These are phyloP conservation scores for Diadumene lineata DNA, from an alignment of 92 coral and sea anemone genomes.

Conservation along the genomic window DNA sequence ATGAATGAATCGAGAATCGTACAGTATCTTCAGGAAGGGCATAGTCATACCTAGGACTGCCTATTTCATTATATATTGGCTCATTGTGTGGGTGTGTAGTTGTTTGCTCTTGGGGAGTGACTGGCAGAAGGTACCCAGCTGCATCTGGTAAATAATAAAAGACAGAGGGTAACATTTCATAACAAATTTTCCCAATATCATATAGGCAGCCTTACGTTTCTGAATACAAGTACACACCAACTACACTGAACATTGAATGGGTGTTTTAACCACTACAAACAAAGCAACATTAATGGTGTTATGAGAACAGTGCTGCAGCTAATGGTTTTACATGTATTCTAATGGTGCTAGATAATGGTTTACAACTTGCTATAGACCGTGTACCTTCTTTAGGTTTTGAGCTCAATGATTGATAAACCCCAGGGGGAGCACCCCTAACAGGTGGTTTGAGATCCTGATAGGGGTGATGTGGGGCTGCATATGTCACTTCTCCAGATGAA, in stretches of 20 bases:
- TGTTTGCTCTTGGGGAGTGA: not conserved
- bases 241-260: no score
- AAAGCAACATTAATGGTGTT: no score
- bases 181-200: not conserved
- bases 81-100: slow-evolving; percentile 5
- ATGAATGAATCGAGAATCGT: slow-evolving; percentile 13
- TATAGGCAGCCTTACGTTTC: no score
- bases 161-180: not conserved
- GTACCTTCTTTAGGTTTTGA: slow-evolving; percentile 22
- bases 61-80: slow-evolving; percentile 27
- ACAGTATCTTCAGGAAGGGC: slow-evolving; percentile 30
- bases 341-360: no score
- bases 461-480: slow-evolving; percentile 35
- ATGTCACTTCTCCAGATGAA: slow-evolving; percentile 7
- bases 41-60: slow-evolving; percentile 28
- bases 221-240: no score
- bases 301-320: no score
- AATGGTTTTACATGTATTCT: no score
- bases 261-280: no score
- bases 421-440: slow-evolving; percentile 16
- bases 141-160: slow-evolving; percentile 17
- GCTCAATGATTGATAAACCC: slow-evolving; percentile 15
- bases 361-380: not conserved
- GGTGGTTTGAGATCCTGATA: slow-evolving; percentile 33
- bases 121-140: slow-evolving; percentile 22